Percentiles rank a stretch among this genome's conserved stretches.
phyloP scores from a whole-genome alignment of 2,888 invertebrate species.

The Aporophyla nigra region DNA sequence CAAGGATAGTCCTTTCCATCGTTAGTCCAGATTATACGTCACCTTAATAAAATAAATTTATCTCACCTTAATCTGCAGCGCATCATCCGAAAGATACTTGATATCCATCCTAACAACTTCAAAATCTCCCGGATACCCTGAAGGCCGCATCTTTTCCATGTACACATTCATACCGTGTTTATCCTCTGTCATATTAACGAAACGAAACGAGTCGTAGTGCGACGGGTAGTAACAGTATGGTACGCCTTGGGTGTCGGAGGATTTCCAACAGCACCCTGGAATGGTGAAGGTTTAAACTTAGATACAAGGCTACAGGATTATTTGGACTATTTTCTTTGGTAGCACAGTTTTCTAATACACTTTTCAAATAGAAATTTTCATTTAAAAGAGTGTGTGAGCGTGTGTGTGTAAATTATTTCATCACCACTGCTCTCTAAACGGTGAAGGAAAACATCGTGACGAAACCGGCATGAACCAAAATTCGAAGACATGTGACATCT shows the following conservation, averaged over 20 bases:
- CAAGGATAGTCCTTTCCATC: too few species aligned
- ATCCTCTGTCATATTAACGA: slow-evolving; percentile 91
- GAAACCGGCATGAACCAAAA: too few species aligned
- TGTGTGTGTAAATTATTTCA: too few species aligned
- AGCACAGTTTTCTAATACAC: too few species aligned
- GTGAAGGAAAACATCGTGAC: too few species aligned
- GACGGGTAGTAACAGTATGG: slow-evolving; percentile 95
- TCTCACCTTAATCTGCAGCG: slow-evolving; percentile 92
- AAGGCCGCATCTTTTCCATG: slow-evolving; percentile 89
- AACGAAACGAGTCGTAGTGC: slow-evolving; percentile 92
- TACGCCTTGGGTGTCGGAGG: slow-evolving; percentile 84
- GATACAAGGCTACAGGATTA: not conserved
- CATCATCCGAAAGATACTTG: slow-evolving; percentile 91
- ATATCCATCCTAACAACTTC: slow-evolving; percentile 91
- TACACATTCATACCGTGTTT: slow-evolving; percentile 91
- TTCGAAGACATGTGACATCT: too few species aligned
- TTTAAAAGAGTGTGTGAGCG: too few species aligned
- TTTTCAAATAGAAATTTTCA: too few species aligned
- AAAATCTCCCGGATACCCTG: slow-evolving; percentile 93
- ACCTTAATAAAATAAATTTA: not conserved
- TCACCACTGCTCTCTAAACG: too few species aligned
- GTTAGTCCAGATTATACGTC: not conserved
- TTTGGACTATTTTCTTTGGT: too few species aligned
- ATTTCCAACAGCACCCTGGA: slow-evolving; percentile 93
- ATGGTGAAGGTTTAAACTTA: not conserved